Base-by-base conservation (phyloP, 2,113 vertebrate genomes). In the Athene noctua region DNA sequence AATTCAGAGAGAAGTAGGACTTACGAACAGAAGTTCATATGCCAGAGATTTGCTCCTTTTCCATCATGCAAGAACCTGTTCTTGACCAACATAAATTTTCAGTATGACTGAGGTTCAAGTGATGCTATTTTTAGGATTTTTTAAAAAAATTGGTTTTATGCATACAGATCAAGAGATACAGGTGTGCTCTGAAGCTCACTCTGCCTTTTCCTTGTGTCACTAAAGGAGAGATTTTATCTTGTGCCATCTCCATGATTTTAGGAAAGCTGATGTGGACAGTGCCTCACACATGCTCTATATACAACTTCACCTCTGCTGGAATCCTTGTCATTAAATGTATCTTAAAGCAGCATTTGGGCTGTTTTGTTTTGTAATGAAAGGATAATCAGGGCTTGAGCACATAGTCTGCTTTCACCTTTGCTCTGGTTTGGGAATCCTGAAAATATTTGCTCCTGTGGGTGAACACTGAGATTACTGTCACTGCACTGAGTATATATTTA, bases 171-270 rank as follows among this genome's bases (percentile, higher is more conserved):
- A 54, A 83, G 7, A 5, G 29, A 59, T 74, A 80, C 36, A 61
- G 3, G 12, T 44, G 10, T 1, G 0, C 22, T 13, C 9, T 71
- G 32, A 13, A 21, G 1, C 15, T 86, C 1, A 0, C 4, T 72
- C 26, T 83, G 25, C 15, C 5, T 77, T 20, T 80, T 72, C 8
- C 15, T 65, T 27, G 11, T 3, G 6, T n/a, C 11, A 2, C 8
- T 78, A 22, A 70, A 42, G 32, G 10, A 72, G 13, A 54, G 5
- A 71, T 38, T 86, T 7, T 16, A 15, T 74, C 19, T 65, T 22
- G 19, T 65, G 59, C 13, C 10, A 70, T 10, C 17, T 34, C 51
- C 9, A 49, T 1, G 1, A 52, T 65, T 78, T 85, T 49, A 78
- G 30, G 10, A 87, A 61, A 66, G 21, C 23, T 63, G 11, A 71